Percentiles rank a stretch among this genome's conserved stretches.
These are phyloP conservation scores for Meda fulgida DNA, from an alignment of 2,797 vertebrate species.

Conservation along the genomic window DNA sequence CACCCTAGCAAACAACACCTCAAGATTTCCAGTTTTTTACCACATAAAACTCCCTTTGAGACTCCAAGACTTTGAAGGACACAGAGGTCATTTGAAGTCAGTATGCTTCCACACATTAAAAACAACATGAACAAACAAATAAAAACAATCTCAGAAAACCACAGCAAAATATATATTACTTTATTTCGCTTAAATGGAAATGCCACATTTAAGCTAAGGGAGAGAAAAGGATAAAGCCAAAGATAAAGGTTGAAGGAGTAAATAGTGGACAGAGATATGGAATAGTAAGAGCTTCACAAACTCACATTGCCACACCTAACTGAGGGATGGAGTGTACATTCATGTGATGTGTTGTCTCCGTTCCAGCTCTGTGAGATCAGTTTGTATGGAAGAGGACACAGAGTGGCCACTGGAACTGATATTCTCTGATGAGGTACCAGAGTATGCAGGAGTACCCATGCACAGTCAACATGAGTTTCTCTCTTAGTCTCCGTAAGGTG, in stretches of 20 bases:
- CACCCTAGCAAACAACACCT: not conserved
- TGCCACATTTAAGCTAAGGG: not conserved
- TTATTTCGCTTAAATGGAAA: not conserved
- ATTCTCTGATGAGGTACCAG: constrained; percentile 7
- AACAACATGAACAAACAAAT: not conserved
- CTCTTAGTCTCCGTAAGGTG: constrained; percentile 1
- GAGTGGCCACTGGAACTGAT: not conserved
- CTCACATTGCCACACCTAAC: constrained; percentile 4
- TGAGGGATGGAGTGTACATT: constrained; percentile 15
- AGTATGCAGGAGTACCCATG: constrained; percentile 18
- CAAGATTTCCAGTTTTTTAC: not conserved
- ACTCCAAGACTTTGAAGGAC: not conserved
- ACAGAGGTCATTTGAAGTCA: not conserved
- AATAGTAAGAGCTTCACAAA: constrained; percentile 15
- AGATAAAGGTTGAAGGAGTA: not conserved
- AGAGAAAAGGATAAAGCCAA: not conserved
- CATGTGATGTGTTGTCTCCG: not conserved
- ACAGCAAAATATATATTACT: constrained; percentile 12
- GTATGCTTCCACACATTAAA: not conserved
- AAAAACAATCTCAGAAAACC: not conserved
- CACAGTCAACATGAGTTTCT: not conserved
- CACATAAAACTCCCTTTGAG: not conserved
- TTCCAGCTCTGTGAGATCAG: constrained; percentile 15
- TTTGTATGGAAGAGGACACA: constrained; percentile 22
- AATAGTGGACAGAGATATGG: not conserved